Conservation (phyloP, 2,113 vertebrate genomes). For the Pituophis catenifer region DNA sequence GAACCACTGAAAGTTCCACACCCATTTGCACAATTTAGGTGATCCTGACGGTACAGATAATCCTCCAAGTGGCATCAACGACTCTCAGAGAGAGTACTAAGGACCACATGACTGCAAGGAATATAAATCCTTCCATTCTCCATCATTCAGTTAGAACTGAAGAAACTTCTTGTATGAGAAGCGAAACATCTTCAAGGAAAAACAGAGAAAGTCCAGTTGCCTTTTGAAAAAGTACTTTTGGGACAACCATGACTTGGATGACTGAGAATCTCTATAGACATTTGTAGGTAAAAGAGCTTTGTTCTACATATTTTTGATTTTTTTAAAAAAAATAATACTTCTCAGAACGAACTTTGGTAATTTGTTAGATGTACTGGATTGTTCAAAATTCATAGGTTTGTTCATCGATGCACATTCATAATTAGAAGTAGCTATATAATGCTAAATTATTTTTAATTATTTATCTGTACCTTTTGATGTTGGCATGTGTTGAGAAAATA, state of each 20-base stretch:
- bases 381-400: constrained; percentile 46
- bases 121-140: too few species aligned
- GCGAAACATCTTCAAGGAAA: too few species aligned
- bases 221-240: background rate
- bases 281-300: constrained; percentile 46
- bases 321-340: constrained; percentile 13
- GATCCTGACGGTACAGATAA: too few species aligned
- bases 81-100: too few species aligned
- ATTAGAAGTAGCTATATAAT: constrained; percentile 20
- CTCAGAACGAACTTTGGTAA: constrained; percentile 33
- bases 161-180: too few species aligned
- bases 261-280: background rate
- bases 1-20: too few species aligned
- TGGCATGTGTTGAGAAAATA: background rate
- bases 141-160: too few species aligned
- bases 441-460: constrained; percentile 43
- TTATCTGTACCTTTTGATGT: constrained; percentile 6
- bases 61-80: too few species aligned
- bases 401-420: constrained; percentile 29
- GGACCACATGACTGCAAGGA: too few species aligned
- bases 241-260: background rate
- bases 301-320: constrained; percentile 32
- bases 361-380: constrained; percentile 41
- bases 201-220: too few species aligned
- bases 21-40: too few species aligned